A percentile compares a stretch with the other conserved stretches of the same genome.
Evolutionary conservation across 2,797 vertebrate species (phyloP).

Genomic region (Remorina albescens): DNA sequence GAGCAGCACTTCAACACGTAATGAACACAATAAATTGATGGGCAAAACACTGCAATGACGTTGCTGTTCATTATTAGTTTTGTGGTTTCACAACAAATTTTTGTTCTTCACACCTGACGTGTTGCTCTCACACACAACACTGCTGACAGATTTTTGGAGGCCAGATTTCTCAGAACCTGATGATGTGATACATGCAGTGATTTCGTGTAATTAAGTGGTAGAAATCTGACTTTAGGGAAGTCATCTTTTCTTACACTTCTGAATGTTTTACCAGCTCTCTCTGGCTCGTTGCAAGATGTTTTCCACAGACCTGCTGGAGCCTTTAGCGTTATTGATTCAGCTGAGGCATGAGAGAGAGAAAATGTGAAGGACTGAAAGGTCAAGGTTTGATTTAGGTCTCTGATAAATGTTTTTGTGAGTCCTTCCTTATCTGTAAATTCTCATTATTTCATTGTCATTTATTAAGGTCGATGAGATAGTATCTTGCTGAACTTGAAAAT

Average conservation of each 20-base stretch:
- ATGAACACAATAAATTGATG: slow-evolving; percentile 15
- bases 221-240: slow-evolving; percentile 2
- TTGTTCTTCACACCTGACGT: slow-evolving; percentile 18
- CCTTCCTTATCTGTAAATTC: slow-evolving; percentile 52
- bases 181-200: slow-evolving; percentile 16
- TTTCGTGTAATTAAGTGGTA: slow-evolving; percentile 20
- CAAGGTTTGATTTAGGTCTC: slow-evolving; percentile 56
- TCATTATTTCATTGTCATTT: slow-evolving; percentile 62
- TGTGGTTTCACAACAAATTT: slow-evolving; percentile 25
- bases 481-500: slow-evolving; percentile 53
- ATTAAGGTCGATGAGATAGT: slow-evolving; percentile 57
- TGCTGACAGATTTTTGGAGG: slow-evolving; percentile 3
- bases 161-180: slow-evolving; percentile 15
- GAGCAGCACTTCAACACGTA: slow-evolving; percentile 1
- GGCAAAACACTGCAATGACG: slow-evolving; percentile 6
- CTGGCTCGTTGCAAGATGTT: not conserved
- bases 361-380: slow-evolving; percentile 61
- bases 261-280: not conserved
- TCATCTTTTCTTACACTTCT: not conserved
- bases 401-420: slow-evolving; percentile 54
- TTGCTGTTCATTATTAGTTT: slow-evolving; percentile 1
- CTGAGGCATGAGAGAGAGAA: not conserved
- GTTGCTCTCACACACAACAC: slow-evolving; percentile 1
- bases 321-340: slow-evolving; percentile 48
- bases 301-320: not conserved